A percentile compares a stretch with the other conserved stretches of the same genome.
Evolutionary conservation across 1,140 invertebrate genomes (phyloP).

Genomic region (Cydia strobilella): DNA sequence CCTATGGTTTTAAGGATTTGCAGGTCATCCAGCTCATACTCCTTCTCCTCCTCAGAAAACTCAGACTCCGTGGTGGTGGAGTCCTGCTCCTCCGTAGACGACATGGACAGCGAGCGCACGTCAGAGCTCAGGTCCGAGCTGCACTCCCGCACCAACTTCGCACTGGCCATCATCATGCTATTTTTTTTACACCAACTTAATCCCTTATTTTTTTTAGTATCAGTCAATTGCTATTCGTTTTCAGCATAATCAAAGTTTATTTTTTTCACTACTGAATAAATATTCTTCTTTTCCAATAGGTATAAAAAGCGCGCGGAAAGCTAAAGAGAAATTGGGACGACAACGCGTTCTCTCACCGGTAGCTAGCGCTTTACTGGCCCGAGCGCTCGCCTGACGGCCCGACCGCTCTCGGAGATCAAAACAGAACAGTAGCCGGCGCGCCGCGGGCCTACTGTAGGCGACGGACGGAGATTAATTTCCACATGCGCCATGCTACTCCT

Average conservation of each 20-base stretch:
- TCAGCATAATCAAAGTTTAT: background rate
- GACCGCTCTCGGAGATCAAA: background rate
- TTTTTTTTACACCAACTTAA: conserved; percentile 36
- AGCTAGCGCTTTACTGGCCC: conserved; percentile 23
- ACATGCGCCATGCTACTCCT: background rate
- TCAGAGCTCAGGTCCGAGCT: conserved; percentile 77
- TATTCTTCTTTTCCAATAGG: background rate
- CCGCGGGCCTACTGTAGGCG: background rate
- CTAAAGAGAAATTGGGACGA: conserved; percentile 34
- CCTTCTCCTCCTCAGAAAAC: conserved; percentile 83
- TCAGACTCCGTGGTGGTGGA: conserved; percentile 80
- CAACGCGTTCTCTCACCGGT: conserved; percentile 58
- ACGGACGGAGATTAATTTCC: background rate
- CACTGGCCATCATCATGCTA: conserved; percentile 80
- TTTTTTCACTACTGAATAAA: background rate
- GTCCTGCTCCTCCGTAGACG: conserved; percentile 75
- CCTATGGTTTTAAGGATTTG: conserved; percentile 91
- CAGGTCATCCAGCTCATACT: conserved; percentile 87
- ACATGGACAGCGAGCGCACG: conserved; percentile 73
- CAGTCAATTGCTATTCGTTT: background rate
- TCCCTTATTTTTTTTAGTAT: background rate
- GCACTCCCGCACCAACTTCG: conserved; percentile 78
- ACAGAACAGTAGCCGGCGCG: background rate
- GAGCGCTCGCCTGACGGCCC: background rate
- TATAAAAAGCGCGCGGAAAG: conserved; percentile 47